Percentiles rank a stretch among this genome's conserved stretches.
phyloP scores from a whole-genome alignment of 2,113 vertebrate species.

The Urocitellus parryii region DNA sequence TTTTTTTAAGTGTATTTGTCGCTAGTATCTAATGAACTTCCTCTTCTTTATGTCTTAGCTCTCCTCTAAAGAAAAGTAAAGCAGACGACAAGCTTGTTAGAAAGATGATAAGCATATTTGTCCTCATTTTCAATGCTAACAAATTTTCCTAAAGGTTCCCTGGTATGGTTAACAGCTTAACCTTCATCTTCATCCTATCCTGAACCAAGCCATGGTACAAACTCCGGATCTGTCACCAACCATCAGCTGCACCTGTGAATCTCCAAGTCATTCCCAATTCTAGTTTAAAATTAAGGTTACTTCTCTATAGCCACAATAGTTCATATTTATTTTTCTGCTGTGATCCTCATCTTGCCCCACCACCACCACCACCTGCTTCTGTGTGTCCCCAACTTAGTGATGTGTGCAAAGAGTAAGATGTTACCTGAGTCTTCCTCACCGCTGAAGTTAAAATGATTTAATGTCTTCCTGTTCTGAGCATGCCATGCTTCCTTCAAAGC shows the following conservation, averaged over 20 bases:
- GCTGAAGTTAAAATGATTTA: background rate
- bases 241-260: background rate
- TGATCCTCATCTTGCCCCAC: background rate
- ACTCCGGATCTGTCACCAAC: background rate
- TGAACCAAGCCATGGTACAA: background rate
- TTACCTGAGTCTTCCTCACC: background rate
- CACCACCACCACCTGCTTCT: background rate
- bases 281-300: background rate
- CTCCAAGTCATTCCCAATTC: background rate
- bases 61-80: slow-evolving; percentile 20
- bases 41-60: background rate
- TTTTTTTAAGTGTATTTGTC: background rate
- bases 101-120: background rate
- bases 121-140: background rate
- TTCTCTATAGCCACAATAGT: background rate
- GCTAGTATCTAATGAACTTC: background rate
- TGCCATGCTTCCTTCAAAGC: background rate
- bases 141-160: background rate
- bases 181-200: background rate
- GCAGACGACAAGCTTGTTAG: background rate
- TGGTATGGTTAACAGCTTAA: background rate
- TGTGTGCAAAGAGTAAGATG: background rate
- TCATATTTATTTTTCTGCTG: background rate
- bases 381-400: background rate
- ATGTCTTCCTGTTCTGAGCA: background rate